Conservation (phyloP, 2,797 vertebrate species). For the Bradypus variegatus region DNA sequence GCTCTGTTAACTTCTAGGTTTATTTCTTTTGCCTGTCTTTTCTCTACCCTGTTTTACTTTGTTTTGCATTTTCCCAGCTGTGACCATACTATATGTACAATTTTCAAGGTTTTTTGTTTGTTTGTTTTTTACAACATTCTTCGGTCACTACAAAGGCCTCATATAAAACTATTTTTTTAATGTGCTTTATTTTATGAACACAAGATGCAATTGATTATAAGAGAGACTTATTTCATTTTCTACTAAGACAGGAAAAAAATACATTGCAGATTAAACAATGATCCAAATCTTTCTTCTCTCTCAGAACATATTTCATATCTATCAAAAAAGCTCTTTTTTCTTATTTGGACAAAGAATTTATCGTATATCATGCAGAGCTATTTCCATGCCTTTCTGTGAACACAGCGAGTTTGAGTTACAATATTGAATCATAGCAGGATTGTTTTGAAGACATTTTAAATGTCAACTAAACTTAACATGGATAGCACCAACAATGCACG, state of each 20-base stretch:
- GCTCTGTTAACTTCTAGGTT: not conserved
- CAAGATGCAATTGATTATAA: not conserved
- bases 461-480: not conserved
- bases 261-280: not conserved
- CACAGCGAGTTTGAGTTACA: not conserved
- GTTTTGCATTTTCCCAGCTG: not conserved
- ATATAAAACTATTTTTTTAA: not conserved
- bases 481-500: not conserved
- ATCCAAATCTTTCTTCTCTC: not conserved
- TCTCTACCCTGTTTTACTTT: not conserved
- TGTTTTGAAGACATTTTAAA: conserved; percentile 12
- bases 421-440: not conserved
- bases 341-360: not conserved
- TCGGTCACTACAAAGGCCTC: not conserved
- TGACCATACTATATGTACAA: not conserved
- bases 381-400: not conserved
- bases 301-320: not conserved
- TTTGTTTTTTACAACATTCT: not conserved
- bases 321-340: not conserved
- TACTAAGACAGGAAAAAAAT: not conserved
- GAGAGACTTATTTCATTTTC: not conserved
- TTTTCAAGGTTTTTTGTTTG: not conserved
- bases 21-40: conserved; percentile 16
- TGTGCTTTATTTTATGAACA: not conserved
- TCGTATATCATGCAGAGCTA: not conserved